Conservation (phyloP, 2,113 vertebrate species). For the Rissa tridactyla region DNA sequence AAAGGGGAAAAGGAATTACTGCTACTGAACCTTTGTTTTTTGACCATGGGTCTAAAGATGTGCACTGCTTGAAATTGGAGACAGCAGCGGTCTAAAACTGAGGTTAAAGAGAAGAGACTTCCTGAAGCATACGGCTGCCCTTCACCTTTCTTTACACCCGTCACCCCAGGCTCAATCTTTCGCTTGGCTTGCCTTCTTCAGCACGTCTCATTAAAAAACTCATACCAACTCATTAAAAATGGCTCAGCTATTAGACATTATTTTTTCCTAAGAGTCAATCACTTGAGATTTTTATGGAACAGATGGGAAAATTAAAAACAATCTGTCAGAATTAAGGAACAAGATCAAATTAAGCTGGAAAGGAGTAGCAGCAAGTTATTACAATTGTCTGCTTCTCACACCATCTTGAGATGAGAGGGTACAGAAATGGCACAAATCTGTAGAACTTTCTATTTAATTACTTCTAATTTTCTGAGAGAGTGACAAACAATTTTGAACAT, state of each 20-base stretch:
- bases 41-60: not conserved
- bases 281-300: conserved; percentile 66
- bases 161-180: not conserved
- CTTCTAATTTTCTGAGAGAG: conserved; percentile 34
- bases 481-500: conserved; percentile 40
- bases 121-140: not conserved
- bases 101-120: not conserved
- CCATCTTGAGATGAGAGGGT: conserved; percentile 68
- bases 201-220: conserved; percentile 46
- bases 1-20: not conserved
- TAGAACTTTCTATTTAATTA: conserved; percentile 62
- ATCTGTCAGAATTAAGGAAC: conserved; percentile 74
- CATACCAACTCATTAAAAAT: conserved; percentile 62
- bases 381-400: conserved; percentile 69
- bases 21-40: not conserved
- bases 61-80: not conserved
- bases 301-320: conserved; percentile 74
- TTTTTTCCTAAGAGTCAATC: conserved; percentile 59
- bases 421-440: conserved; percentile 59
- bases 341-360: conserved; percentile 73
- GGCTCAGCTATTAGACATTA: conserved; percentile 64
- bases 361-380: conserved; percentile 68
- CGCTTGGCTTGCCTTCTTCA: conserved; percentile 39
- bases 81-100: not conserved
- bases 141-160: conserved; percentile 30